Percentiles rank a stretch among this genome's conserved stretches.
Evolutionary conservation across 2,888 invertebrate species (phyloP).

Genomic region (Synergus japonicus): DNA sequence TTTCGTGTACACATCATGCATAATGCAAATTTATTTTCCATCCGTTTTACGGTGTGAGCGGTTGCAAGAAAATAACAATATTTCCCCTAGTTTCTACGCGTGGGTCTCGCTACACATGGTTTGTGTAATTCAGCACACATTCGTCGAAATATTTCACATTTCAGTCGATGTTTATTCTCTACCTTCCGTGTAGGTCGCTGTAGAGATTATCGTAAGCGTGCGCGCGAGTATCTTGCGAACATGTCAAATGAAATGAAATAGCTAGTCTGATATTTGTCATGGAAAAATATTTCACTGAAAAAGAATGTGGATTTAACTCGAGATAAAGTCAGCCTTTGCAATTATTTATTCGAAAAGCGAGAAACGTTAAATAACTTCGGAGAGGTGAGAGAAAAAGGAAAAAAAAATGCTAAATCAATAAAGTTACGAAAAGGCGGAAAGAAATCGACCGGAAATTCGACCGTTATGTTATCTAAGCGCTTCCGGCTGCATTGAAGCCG

Average conservation of each 20-base stretch:
- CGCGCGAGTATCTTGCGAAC: constrained; percentile 24
- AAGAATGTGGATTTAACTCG: constrained; percentile 18
- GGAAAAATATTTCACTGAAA: constrained; percentile 27
- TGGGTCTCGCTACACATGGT: background rate
- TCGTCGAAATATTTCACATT: constrained; percentile 36
- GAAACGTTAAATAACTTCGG: background rate
- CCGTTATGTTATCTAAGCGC: constrained; percentile 37
- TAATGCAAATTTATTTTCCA: background rate
- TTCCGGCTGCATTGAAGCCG: constrained; percentile 30
- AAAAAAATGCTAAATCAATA: constrained; percentile 24
- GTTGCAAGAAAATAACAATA: background rate
- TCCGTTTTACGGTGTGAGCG: background rate
- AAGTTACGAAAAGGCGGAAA: constrained; percentile 16
- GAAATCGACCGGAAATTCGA: constrained; percentile 31
- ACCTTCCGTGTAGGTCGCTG: constrained; percentile 27
- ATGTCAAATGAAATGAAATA: constrained; percentile 39
- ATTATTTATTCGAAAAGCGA: constrained; percentile 6
- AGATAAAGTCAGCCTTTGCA: constrained; percentile 10
- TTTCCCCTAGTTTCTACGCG: constrained; percentile 13
- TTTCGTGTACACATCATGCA: background rate
- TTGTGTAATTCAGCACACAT: constrained; percentile 6
- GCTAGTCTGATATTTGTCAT: constrained; percentile 29
- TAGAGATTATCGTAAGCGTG: constrained; percentile 30
- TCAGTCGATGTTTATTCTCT: constrained; percentile 31
- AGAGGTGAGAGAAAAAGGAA: background rate